These are phyloP conservation scores for Scaptomyza cyrtandrae DNA, from an alignment of 2,888 invertebrate genomes.

Conservation along the genomic window DNA sequence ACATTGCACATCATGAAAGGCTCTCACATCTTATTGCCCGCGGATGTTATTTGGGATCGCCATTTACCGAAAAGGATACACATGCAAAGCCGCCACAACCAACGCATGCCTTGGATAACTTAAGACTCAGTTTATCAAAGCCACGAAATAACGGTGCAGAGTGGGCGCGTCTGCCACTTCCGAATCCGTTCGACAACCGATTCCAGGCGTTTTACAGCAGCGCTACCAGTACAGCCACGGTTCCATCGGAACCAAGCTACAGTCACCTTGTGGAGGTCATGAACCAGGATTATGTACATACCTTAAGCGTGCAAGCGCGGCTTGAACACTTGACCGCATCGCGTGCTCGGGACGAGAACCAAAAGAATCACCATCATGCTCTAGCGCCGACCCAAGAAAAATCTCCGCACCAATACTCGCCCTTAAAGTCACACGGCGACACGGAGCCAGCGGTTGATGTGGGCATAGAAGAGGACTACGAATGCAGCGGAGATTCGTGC, in stretches of 20 bases:
- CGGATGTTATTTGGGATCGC: constrained; percentile 69
- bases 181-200: constrained; percentile 69
- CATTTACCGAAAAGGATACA: constrained; percentile 47
- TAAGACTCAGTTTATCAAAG: constrained; percentile 46
- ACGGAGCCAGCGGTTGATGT: constrained; percentile 75
- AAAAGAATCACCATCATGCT: constrained; percentile 28
- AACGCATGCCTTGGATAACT: constrained; percentile 55
- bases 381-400: constrained; percentile 21
- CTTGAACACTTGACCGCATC: constrained; percentile 62
- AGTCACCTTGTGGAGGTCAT: constrained; percentile 70
- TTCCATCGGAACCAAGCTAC: constrained; percentile 66
- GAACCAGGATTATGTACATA: constrained; percentile 78
- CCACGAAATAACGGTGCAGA: constrained; percentile 40
- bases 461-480: constrained; percentile 83
- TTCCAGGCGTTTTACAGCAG: constrained; percentile 68
- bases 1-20: constrained; percentile 84
- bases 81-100: constrained; percentile 43
- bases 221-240: constrained; percentile 41
- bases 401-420: constrained; percentile 44
- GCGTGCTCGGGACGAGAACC: constrained; percentile 48
- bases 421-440: constrained; percentile 63
- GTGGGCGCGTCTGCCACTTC: constrained; percentile 31
- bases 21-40: constrained; percentile 82
- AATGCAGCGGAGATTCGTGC: constrained; percentile 84
- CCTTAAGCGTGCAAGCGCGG: constrained; percentile 73